A percentile compares a stretch with the other conserved stretches of the same genome.
Conservation (phyloP, 1,140 invertebrate genomes). For the Trachymyrmex cornetzi region DNA sequence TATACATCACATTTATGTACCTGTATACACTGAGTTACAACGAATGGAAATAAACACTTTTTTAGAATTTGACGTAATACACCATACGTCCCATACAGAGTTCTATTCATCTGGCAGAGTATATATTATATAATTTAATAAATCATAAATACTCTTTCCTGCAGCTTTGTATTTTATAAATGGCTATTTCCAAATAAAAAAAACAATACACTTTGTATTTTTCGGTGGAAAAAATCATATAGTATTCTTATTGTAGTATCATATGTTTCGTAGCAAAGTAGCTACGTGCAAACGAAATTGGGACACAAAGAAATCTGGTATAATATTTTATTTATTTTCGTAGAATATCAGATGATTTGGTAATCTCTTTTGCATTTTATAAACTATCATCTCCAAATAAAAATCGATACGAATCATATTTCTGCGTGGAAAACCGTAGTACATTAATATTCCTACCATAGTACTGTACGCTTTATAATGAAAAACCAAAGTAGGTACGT, state of each 20-base stretch:
- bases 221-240: too few species aligned
- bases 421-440: too few species aligned
- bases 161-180: neutral
- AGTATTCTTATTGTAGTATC: too few species aligned
- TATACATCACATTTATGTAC: neutral
- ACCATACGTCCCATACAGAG: neutral
- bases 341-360: neutral
- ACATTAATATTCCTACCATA: too few species aligned
- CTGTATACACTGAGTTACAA: neutral
- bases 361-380: neutral
- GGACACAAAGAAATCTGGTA: neutral
- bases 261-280: too few species aligned
- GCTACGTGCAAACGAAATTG: too few species aligned
- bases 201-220: too few species aligned
- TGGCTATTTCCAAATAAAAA: neutral
- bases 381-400: neutral
- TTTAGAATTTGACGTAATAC: neutral
- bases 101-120: neutral
- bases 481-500: neutral
- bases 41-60: neutral
- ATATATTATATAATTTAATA: neutral
- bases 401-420: neutral
- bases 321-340: neutral
- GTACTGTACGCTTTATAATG: too few species aligned
- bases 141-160: neutral